These are phyloP conservation scores for Andricus grossulariae DNA, from an alignment of 1,140 invertebrate genomes.

Conservation along the genomic window DNA sequence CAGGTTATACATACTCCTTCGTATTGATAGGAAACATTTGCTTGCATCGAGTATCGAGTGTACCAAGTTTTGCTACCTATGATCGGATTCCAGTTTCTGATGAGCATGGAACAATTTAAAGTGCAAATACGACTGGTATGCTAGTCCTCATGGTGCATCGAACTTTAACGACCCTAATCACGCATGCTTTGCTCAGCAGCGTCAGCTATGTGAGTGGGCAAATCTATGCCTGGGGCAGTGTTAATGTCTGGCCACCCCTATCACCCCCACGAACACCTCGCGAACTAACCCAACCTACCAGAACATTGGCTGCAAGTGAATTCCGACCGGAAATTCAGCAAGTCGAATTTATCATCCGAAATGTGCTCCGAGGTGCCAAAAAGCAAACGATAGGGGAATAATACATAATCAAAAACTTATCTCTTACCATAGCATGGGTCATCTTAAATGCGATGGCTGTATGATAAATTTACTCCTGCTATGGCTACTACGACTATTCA, in stretches of 20 bases:
- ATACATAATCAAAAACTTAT: constrained; percentile 46
- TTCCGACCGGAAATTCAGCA: constrained; percentile 45
- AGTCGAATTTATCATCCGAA: constrained; percentile 52
- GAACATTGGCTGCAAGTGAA: constrained; percentile 33
- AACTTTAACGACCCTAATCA: constrained; percentile 7
- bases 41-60: no score
- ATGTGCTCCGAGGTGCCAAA: constrained; percentile 34
- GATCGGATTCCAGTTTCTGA: neutral
- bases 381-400: constrained; percentile 41
- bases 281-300: neutral
- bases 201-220: no score
- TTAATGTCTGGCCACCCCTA: neutral
- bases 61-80: no score
- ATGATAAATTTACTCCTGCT: no score
- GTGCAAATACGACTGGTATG: constrained; percentile 27
- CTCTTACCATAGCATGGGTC: constrained; percentile 34
- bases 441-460: constrained; percentile 39
- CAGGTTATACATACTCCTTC: no score
- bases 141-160: constrained; percentile 6
- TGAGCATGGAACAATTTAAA: neutral
- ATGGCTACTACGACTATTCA: no score
- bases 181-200: constrained; percentile 6
- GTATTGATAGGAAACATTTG: no score
- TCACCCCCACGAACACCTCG: neutral
- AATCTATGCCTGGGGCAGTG: neutral